Percentiles rank a stretch among this genome's conserved stretches.
These are phyloP conservation scores for Theonella swinhoei DNA, from an alignment of 37 sponge, comb jelly and placozoan species.

Conservation along the genomic window DNA sequence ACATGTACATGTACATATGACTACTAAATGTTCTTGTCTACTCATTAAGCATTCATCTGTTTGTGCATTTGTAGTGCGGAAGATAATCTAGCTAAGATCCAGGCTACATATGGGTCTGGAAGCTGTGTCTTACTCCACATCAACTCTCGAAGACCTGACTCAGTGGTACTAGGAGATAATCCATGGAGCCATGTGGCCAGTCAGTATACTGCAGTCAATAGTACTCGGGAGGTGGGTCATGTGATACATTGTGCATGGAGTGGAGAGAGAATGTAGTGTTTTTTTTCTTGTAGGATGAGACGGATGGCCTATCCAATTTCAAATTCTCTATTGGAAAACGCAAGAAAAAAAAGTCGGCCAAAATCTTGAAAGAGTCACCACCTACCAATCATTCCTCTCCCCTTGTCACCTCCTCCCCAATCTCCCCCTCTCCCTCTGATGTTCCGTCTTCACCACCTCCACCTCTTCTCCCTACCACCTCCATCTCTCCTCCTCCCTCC, in stretches of 20 bases:
- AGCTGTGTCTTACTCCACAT: slow-evolving; percentile 52
- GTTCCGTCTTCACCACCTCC: background rate
- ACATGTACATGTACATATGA: no score
- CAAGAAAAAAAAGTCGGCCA: slow-evolving; percentile 1
- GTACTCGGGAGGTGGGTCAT: background rate
- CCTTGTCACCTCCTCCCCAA: background rate
- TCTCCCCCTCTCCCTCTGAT: background rate
- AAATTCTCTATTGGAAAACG: background rate
- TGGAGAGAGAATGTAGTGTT: background rate
- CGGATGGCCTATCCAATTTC: slow-evolving; percentile 21
- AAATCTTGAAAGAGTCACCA: slow-evolving; percentile 1
- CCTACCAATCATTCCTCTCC: background rate
- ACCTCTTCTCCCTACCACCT: background rate
- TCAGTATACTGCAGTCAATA: background rate
- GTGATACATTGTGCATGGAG: background rate
- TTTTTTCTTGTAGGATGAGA: slow-evolving; percentile 32
- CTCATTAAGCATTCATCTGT: background rate
- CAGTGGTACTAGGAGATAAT: background rate
- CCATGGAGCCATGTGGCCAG: slow-evolving; percentile 35
- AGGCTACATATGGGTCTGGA: slow-evolving; percentile 40
- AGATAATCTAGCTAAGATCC: slow-evolving; percentile 32
- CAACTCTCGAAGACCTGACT: slow-evolving; percentile 58
- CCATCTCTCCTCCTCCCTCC: background rate
- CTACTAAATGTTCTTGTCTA: no score
- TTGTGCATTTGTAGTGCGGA: slow-evolving; percentile 31